phyloP scores from a whole-genome alignment of 2,888 invertebrate genomes.

The Ernsta delagoae region DNA sequence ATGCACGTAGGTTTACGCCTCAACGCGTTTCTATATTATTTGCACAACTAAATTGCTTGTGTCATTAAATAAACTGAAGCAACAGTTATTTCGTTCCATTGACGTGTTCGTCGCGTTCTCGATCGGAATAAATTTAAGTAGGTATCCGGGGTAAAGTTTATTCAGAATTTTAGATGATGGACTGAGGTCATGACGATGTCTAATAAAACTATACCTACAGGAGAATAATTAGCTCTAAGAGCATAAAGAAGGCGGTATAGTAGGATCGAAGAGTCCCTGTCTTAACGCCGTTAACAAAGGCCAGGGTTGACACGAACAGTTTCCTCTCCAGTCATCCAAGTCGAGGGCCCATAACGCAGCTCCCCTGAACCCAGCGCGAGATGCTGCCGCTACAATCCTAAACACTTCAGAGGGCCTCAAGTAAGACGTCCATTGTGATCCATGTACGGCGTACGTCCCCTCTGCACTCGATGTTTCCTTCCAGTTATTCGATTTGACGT shows the following conservation, averaged over 20 bases:
- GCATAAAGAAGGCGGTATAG: slow-evolving; percentile 57
- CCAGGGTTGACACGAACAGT: slow-evolving; percentile 88
- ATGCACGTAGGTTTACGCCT: too few relatives aligned
- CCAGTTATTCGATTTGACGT: slow-evolving; percentile 86
- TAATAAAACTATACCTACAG: too few relatives aligned
- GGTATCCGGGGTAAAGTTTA: too few relatives aligned
- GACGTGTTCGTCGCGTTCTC: too few relatives aligned
- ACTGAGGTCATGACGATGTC: too few relatives aligned
- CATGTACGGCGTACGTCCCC: slow-evolving; percentile 90
- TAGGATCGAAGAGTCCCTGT: slow-evolving; percentile 66
- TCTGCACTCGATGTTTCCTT: slow-evolving; percentile 82
- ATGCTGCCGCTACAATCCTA: slow-evolving; percentile 85
- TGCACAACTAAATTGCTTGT: too few relatives aligned
- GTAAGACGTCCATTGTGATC: slow-evolving; percentile 92
- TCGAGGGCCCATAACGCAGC: slow-evolving; percentile 92
- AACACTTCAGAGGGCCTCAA: slow-evolving; percentile 88
- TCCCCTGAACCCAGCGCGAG: slow-evolving; percentile 86
- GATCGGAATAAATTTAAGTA: too few relatives aligned
- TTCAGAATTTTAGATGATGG: too few relatives aligned
- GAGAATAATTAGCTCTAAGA: too few relatives aligned
- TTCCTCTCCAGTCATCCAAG: slow-evolving; percentile 89
- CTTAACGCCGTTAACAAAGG: slow-evolving; percentile 87
- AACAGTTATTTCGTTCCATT: too few relatives aligned
- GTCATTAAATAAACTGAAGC: too few relatives aligned
- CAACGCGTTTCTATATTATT: too few relatives aligned